Evolutionary conservation across 2,888 invertebrate genomes (phyloP), one percentile per base, ranked within the genome.

Genomic region (Lymantria monacha): DNA sequence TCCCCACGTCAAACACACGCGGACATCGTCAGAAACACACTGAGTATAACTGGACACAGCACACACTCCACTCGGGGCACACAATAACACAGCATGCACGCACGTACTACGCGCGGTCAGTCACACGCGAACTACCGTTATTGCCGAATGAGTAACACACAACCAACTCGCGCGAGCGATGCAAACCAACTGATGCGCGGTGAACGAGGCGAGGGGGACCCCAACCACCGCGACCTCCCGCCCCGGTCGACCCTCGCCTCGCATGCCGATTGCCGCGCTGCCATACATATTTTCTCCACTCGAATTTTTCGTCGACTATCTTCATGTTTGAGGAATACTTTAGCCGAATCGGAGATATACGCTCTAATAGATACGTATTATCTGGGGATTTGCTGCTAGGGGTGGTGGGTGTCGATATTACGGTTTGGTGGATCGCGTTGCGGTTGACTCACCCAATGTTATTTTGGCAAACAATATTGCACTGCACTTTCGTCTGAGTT

Each of bases 1-100:
- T 96, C 91, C 93, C 93, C 85, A 81, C 85, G 91, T 92, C 86
- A 92, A 86, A 86, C 87, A 84, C 85, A 81, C 83, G 76, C 81
- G 78, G 70, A 81, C 89, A 90, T 89, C 66, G 76, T 87, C 83
- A 77, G 60, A 57, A 66, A 63, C 74, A 84, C 86, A 83, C 80
- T 71, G 74, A 77, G 72, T 68, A 78, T 76, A 78, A 67, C 66
- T 57, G 69, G 68, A 70, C 86, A 88, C 86, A 83, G 74, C 84
- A 87, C 86, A 79, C 87, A 87, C 87, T 81, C 70, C 86, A 87
- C 88, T 80, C 54, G 74, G 75, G 72, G 70, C 83, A 85, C 85
- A 81, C 72, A 74, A 76, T 69, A 78, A 80, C 84, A 86, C 86
- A 74, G 47, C 52, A 61, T 68, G 64, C 70, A 67, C 78, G 75